Percentiles rank a stretch among this genome's conserved stretches.
phyloP scores from a whole-genome alignment of 2,797 vertebrate species.

The Odontamblyopus rebecca region DNA sequence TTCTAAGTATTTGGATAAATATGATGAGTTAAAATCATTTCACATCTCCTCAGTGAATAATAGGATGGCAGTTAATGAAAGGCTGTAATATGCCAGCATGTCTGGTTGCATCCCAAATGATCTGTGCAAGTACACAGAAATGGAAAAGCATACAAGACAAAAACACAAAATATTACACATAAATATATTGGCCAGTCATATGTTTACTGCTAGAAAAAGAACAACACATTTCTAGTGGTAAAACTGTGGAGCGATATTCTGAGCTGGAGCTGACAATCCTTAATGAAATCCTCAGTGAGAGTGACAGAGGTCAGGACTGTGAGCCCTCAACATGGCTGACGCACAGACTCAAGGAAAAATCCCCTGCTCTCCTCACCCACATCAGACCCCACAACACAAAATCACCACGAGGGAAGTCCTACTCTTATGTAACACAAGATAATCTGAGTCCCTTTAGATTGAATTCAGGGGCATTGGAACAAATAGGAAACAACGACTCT shows the following conservation, averaged over 20 bases:
- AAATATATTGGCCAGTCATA: background rate
- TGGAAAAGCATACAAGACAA: no score
- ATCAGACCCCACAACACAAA: constrained; percentile 45
- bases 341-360: constrained; percentile 68
- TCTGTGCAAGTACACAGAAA: no score
- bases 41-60: no score
- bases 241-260: constrained; percentile 7
- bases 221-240: background rate
- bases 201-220: background rate
- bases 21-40: no score
- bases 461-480: background rate
- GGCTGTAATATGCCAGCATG: no score
- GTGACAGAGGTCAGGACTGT: constrained; percentile 64
- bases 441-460: constrained; percentile 7
- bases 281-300: constrained; percentile 26
- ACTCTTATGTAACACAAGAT: constrained; percentile 47
- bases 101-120: no score
- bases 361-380: constrained; percentile 18
- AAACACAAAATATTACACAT: background rate
- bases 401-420: constrained; percentile 56
- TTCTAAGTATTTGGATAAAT: no score
- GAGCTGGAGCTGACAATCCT: constrained; percentile 45
- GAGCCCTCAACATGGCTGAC: constrained; percentile 57
- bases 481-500: constrained; percentile 2
- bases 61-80: no score